phyloP scores from a whole-genome alignment of 2,113 vertebrate genomes.

The Oreochromis niloticus region DNA sequence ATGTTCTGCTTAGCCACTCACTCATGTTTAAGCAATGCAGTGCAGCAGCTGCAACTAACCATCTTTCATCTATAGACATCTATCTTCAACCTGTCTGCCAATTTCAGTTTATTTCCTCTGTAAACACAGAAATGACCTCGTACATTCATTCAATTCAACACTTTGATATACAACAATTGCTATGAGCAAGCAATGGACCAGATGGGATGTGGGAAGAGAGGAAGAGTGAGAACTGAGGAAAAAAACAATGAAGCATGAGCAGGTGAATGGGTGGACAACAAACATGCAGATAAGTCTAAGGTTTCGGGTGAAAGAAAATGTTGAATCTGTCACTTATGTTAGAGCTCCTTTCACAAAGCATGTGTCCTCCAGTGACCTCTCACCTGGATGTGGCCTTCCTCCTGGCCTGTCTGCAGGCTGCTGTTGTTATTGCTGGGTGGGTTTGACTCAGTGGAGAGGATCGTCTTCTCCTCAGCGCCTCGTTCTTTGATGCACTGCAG shows the following conservation, averaged over 20 bases:
- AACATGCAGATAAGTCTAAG: background rate
- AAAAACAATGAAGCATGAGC: background rate
- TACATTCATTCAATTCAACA: background rate
- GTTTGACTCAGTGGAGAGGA: constrained; percentile 35
- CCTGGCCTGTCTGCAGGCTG: constrained; percentile 55
- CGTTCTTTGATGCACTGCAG: constrained; percentile 74
- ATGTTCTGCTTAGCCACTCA: background rate
- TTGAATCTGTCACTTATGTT: background rate
- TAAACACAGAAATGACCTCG: background rate
- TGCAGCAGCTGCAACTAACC: background rate
- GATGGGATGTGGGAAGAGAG: accelerated
- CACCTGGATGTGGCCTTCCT: constrained; percentile 84
- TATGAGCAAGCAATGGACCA: background rate
- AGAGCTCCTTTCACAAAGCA: background rate
- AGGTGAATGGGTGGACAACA: background rate
- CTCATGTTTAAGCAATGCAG: background rate
- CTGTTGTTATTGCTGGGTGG: constrained; percentile 44
- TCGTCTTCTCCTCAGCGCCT: constrained; percentile 57
- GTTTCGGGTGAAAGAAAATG: background rate
- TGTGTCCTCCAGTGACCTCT: constrained; percentile 12
- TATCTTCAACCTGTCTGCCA: background rate
- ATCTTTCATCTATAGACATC: background rate
- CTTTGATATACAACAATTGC: accelerated
- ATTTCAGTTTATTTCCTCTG: background rate
- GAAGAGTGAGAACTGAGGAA: background rate